A percentile compares a stretch with the other conserved stretches of the same genome.
phyloP scores from a whole-genome alignment of 2,797 vertebrate species.

The Bradypodion pumilum region DNA sequence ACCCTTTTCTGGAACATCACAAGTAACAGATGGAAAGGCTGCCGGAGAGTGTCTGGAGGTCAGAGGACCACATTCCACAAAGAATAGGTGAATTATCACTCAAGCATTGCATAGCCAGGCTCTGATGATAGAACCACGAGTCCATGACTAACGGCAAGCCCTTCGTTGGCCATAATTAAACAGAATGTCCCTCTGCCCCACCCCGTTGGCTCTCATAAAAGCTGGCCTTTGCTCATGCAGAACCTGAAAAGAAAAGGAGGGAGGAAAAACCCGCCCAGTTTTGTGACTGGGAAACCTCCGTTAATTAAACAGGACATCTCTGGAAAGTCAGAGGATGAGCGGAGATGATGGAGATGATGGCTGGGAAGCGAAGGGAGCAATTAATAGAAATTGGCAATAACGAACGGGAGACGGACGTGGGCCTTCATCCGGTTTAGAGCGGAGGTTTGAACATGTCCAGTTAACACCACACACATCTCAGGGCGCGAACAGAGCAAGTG shows the following conservation, averaged over 20 bases:
- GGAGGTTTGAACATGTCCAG: too few relatives aligned
- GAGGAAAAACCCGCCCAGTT: background rate
- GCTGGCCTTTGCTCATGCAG: background rate
- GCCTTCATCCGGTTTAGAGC: background rate
- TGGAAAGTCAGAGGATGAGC: constrained; percentile 11
- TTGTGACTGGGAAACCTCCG: background rate
- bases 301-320: constrained; percentile 17
- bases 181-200: background rate
- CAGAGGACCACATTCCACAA: background rate
- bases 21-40: background rate
- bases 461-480: background rate
- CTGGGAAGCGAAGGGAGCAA: background rate
- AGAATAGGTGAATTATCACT: background rate
- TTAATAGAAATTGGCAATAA: background rate
- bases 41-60: background rate
- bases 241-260: background rate
- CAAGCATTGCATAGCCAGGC: background rate
- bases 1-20: background rate
- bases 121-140: background rate
- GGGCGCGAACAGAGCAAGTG: too few relatives aligned
- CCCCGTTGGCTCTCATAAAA: background rate
- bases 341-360: background rate
- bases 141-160: background rate
- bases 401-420: background rate
- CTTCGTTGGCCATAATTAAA: background rate